Percentiles rank a stretch among this genome's conserved stretches.
Conservation (phyloP, 2,888 invertebrate species). For the Oegoconia quadripuncta region DNA sequence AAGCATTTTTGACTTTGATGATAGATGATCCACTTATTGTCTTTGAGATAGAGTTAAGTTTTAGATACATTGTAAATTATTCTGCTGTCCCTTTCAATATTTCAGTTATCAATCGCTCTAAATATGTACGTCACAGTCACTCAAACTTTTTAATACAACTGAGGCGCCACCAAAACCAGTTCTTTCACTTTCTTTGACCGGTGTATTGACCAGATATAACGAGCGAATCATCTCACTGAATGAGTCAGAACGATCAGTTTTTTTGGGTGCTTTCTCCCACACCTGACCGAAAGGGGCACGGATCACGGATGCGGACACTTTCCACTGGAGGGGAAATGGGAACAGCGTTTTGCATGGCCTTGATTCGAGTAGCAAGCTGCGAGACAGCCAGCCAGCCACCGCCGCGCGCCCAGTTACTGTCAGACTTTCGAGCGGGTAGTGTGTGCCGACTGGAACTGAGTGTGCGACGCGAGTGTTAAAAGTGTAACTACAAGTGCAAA, state of each 20-base stretch:
- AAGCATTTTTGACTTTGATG: no score
- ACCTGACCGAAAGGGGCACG: constrained; percentile 71
- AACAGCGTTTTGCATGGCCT: constrained; percentile 72
- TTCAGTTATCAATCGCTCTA: no score
- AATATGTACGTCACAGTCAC: background rate
- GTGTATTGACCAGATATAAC: constrained; percentile 36
- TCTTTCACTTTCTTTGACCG: constrained; percentile 62
- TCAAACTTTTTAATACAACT: constrained; percentile 42
- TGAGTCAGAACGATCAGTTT: constrained; percentile 64
- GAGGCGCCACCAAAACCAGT: constrained; percentile 58
- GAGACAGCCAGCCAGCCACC: constrained; percentile 27
- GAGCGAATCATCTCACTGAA: constrained; percentile 54
- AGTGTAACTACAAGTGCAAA: constrained; percentile 26
- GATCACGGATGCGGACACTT: constrained; percentile 74
- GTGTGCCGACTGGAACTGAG: constrained; percentile 29
- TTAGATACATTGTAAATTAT: no score
- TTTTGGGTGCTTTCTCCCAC: constrained; percentile 76
- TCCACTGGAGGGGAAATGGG: constrained; percentile 71
- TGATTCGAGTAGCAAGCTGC: constrained; percentile 51
- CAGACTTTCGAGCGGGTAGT: constrained; percentile 30
- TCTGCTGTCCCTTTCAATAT: no score
- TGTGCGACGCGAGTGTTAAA: constrained; percentile 53
- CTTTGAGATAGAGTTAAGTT: no score
- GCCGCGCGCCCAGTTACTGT: constrained; percentile 40
- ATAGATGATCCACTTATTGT: no score